Conservation (phyloP, 2,888 invertebrate genomes). For the Selenia dentaria region DNA sequence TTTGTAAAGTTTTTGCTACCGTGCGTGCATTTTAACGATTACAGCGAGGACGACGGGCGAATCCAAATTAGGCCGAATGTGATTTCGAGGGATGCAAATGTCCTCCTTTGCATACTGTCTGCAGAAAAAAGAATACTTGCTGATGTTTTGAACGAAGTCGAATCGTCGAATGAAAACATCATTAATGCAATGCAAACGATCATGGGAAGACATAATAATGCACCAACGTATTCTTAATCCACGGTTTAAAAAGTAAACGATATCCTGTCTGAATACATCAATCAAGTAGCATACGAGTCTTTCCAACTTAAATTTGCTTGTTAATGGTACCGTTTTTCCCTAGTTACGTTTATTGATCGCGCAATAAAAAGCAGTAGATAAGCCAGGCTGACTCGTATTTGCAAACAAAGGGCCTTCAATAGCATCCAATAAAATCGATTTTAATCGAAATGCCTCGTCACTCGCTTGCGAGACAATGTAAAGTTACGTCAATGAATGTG, state of each 20-base stretch:
- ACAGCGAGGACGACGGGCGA: conserved; percentile 65
- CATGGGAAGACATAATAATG: conserved; percentile 45
- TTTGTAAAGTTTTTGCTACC: conserved; percentile 60
- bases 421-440: conserved; percentile 70
- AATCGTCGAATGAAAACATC: conserved; percentile 69
- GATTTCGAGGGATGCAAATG: conserved; percentile 71
- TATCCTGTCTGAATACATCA: conserved; percentile 30
- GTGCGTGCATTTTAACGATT: conserved; percentile 80
- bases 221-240: conserved; percentile 30
- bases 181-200: conserved; percentile 70
- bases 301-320: conserved; percentile 24
- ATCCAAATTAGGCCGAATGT: conserved; percentile 76
- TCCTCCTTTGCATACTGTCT: conserved; percentile 66
- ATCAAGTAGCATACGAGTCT: conserved; percentile 10
- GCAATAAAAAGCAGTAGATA: conserved; percentile 43
- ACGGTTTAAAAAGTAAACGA: conserved; percentile 41
- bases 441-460: conserved; percentile 47
- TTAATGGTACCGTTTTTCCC: conserved; percentile 26
- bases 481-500: conserved; percentile 56
- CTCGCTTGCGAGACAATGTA: conserved; percentile 54
- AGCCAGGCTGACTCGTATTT: conserved; percentile 51
- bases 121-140: conserved; percentile 50
- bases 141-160: conserved; percentile 54
- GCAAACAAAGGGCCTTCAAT: conserved; percentile 73
- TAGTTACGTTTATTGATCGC: conserved; percentile 30